Evolutionary conservation across 64 coral and sea anemone genomes (phyloP).

Genomic region (Platygyra sinensis): DNA sequence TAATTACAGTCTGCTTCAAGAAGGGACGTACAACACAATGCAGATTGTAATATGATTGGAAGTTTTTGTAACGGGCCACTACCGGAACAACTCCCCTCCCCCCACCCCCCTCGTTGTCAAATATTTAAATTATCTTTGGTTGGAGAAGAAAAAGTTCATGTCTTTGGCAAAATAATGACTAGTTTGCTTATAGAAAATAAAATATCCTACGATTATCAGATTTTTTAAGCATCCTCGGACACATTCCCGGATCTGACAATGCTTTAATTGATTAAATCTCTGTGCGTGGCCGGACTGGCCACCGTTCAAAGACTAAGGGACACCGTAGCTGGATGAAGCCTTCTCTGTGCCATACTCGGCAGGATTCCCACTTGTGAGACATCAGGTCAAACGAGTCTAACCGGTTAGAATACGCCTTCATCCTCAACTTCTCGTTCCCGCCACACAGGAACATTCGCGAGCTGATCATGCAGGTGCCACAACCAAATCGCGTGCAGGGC

Average conservation of each 20-base stretch:
- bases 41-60: too few relatives aligned
- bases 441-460: constrained; percentile 65
- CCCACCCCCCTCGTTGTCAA: too few relatives aligned
- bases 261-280: background rate
- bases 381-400: constrained; percentile 63
- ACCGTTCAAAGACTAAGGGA: constrained; percentile 30
- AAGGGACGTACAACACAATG: too few relatives aligned
- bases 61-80: too few relatives aligned
- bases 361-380: constrained; percentile 48
- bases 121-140: too few relatives aligned
- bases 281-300: background rate
- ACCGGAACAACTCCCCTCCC: too few relatives aligned
- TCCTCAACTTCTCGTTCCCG: constrained; percentile 69
- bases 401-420: constrained; percentile 64
- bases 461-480: constrained; percentile 50
- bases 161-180: background rate
- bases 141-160: too few relatives aligned
- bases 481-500: constrained; percentile 70
- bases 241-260: background rate
- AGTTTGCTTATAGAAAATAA: background rate
- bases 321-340: constrained; percentile 43
- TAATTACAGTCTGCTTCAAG: too few relatives aligned
- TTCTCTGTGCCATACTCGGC: constrained; percentile 46
- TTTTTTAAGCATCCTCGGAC: background rate
- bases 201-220: background rate